phyloP scores from a whole-genome alignment of 1,140 invertebrate genomes.

The Drosophila albomicans region DNA sequence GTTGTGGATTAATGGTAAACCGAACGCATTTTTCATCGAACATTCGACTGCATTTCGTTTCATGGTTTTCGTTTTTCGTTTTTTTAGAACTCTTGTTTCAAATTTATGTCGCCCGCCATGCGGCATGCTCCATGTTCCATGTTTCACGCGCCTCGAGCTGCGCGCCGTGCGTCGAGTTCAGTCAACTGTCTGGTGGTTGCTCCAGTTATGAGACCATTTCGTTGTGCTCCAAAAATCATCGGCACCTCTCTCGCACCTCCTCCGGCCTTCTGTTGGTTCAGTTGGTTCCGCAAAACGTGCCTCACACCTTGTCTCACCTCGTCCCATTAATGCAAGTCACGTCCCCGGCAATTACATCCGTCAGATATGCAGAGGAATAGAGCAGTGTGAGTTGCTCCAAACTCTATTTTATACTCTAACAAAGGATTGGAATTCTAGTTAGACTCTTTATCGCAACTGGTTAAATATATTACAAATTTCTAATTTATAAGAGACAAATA shows the following conservation, averaged over 20 bases:
- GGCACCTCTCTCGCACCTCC: neutral
- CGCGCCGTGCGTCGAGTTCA: conserved; percentile 51
- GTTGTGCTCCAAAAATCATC: conserved; percentile 67
- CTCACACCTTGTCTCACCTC: conserved; percentile 26
- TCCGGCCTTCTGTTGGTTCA: conserved; percentile 21
- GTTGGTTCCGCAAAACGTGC: conserved; percentile 63
- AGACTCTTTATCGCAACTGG: neutral
- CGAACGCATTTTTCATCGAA: conserved; percentile 81
- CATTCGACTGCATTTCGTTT: conserved; percentile 58
- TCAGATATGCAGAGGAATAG: conserved; percentile 54
- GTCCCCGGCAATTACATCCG: conserved; percentile 50
- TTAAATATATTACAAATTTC: too few species aligned
- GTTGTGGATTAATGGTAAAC: conserved; percentile 83
- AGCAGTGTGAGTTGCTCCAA: conserved; percentile 36
- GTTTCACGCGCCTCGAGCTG: conserved; percentile 33
- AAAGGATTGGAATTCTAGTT: neutral
- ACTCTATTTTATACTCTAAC: conserved; percentile 14
- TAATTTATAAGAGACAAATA: too few species aligned
- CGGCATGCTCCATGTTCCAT: conserved; percentile 20
- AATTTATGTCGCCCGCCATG: conserved; percentile 56
- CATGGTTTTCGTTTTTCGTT: conserved; percentile 9
- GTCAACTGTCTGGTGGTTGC: conserved; percentile 55
- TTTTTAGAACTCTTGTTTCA: conserved; percentile 21
- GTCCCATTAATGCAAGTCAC: conserved; percentile 62
- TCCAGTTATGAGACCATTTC: conserved; percentile 71